These are phyloP conservation scores for Paracentrotus lividus DNA, from an alignment of 53 echinoderm and acorn worm species.

Conservation along the genomic window DNA sequence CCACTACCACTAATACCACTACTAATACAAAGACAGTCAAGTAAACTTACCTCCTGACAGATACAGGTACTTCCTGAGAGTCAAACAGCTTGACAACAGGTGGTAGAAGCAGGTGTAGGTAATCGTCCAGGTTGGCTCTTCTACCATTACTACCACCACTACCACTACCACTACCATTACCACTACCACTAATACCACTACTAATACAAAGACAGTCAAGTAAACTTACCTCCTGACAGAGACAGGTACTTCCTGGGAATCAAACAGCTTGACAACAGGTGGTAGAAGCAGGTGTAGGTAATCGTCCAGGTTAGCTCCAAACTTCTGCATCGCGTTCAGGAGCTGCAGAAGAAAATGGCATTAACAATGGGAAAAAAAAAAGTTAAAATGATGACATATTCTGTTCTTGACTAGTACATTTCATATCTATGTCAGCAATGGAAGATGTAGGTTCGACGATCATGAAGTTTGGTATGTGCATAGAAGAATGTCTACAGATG, in stretches of 20 bases:
- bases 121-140: conserved; percentile 97
- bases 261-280: conserved; percentile 97
- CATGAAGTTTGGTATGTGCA: too few species aligned
- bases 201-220: neutral
- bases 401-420: too few species aligned
- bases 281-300: conserved; percentile 94
- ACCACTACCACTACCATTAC: too few species aligned
- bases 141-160: too few species aligned
- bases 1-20: too few species aligned
- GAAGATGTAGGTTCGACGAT: too few species aligned
- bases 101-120: conserved; percentile 92
- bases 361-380: too few species aligned
- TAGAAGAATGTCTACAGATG: too few species aligned
- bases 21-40: too few species aligned
- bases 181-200: too few species aligned
- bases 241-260: conserved; percentile 88
- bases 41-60: conserved; percentile 86
- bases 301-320: conserved; percentile 97
- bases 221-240: conserved; percentile 86
- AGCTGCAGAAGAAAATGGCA: conserved; percentile 58
- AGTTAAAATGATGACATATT: too few species aligned
- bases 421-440: too few species aligned
- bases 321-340: conserved; percentile 94
- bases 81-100: conserved; percentile 99
- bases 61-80: conserved; percentile 85